Base-by-base conservation (phyloP, 2,888 invertebrate species). In the Thyatira batis region DNA sequence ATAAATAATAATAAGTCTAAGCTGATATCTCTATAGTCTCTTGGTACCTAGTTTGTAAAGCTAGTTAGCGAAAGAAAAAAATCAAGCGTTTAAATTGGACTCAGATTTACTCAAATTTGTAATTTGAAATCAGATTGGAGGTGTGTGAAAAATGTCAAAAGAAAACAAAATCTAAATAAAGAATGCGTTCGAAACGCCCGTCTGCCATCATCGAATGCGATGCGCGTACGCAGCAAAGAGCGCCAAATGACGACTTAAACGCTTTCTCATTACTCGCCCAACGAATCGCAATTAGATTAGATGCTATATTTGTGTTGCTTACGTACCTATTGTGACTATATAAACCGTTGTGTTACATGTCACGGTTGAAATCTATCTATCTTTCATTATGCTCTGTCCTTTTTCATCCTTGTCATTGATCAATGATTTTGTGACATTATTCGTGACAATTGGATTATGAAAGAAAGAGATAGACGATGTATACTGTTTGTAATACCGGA, bases 271-370 rank as follows among this genome's bases (percentile, higher is more conserved):
- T 71, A 63, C 58, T 54, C 72, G 58, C 55, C 57, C 50, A 62
- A 65, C 61, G 71, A 71, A 71, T 71, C 61, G 50, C 65, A 71
- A 71, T 60, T 60, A 69, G 60, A 54, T 50, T 51, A 55, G 51
- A 61, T 58, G 58, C 58, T 60, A 58, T 58, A 65, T 64, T 61
- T 58, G 39, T 39, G 8, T 13, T 45, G 58, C 65, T 57, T 44
- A 45, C 44, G 13, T n/a, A n/a, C 33, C 33, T 39, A 39, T 39
- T 39, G 39, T 17, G 33, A 17, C 17, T n/a, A 39, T 17, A 17
- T 5, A 4, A 17, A 8, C 6, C 13, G 17, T 17, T 39, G 13
- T 17, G 17, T 39, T 13, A 39, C 39, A 17, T 8, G 39, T 17
- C 39, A 39, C 39, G 39, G 8, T 39, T 39, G 17, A 39, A 39